These are phyloP conservation scores for Andrena cerasifolii DNA, from an alignment of 1,140 invertebrate species.

Conservation along the genomic window DNA sequence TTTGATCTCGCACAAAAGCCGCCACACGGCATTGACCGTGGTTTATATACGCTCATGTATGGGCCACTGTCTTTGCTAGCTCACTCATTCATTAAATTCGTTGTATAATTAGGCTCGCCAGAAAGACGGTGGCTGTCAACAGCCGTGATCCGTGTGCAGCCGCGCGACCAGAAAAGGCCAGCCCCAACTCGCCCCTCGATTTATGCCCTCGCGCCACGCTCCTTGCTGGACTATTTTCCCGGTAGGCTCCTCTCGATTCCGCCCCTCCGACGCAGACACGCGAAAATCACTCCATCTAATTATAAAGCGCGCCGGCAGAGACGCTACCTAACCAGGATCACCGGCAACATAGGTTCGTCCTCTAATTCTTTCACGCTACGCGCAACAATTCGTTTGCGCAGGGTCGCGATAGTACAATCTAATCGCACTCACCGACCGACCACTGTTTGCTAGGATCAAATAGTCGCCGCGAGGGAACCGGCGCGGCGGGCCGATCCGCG, in stretches of 20 bases:
- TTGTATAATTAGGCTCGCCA: constrained; percentile 80
- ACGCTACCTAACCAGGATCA: background rate
- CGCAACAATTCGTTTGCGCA: background rate
- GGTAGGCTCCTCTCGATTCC: background rate
- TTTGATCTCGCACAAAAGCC: constrained; percentile 80
- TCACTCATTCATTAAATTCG: constrained; percentile 82
- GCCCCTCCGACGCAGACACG: background rate
- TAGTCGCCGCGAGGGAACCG: background rate
- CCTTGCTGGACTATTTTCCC: constrained; percentile 35
- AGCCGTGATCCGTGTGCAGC: constrained; percentile 25
- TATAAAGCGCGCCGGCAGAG: constrained; percentile 14
- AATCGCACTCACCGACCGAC: constrained; percentile 1
- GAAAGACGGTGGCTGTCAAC: constrained; percentile 45
- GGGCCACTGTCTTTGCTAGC: constrained; percentile 80
- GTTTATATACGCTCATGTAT: constrained; percentile 80
- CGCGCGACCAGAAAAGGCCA: constrained; percentile 20
- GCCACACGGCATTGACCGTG: constrained; percentile 82
- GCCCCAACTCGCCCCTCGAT: constrained; percentile 15
- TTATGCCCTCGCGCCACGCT: constrained; percentile 6
- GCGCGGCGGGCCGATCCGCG: background rate
- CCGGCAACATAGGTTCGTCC: background rate
- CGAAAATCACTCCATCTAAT: constrained; percentile 27
- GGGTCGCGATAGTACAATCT: background rate
- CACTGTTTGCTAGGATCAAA: constrained; percentile 4
- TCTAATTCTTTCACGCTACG: background rate